Percentiles rank a stretch among this genome's conserved stretches.
phyloP scores from a whole-genome alignment of 2,113 vertebrate species.

The Loxodonta africana region DNA sequence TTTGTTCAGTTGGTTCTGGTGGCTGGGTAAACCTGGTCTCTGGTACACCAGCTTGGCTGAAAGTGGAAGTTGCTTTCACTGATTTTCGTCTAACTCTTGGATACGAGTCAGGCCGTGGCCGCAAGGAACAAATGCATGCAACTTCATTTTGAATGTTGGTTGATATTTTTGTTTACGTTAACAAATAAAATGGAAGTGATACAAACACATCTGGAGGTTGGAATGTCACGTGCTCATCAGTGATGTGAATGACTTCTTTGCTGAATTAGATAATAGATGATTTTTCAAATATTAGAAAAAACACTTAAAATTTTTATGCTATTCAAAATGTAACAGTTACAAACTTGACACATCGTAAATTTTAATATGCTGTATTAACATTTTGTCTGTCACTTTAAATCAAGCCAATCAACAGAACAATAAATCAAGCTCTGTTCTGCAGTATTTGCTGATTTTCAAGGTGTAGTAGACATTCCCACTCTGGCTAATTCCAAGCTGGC shows the following conservation, averaged over 20 bases:
- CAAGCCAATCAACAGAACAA: background rate
- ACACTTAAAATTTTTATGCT: background rate
- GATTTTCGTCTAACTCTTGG: constrained; percentile 7
- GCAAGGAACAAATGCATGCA: background rate
- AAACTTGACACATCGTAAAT: background rate
- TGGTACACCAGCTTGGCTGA: background rate
- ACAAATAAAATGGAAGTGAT: background rate
- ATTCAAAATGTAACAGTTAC: background rate
- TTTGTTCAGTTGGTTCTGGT: background rate
- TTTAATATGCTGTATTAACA: background rate
- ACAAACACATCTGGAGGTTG: background rate
- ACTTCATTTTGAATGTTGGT: background rate
- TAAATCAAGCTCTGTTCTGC: background rate
- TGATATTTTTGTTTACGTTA: constrained; percentile 39
- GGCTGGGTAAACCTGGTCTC: background rate
- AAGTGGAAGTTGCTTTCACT: background rate
- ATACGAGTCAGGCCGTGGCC: background rate
- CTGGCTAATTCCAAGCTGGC: background rate
- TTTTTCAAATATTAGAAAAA: constrained; percentile 19
- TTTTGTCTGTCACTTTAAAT: background rate
- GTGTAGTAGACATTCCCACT: background rate
- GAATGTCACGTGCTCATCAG: background rate
- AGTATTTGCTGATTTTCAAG: background rate
- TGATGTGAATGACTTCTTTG: background rate
- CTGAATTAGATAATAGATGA: background rate